phyloP scores from a whole-genome alignment of 1,140 invertebrate genomes.

The Oedothorax gibbosus region DNA sequence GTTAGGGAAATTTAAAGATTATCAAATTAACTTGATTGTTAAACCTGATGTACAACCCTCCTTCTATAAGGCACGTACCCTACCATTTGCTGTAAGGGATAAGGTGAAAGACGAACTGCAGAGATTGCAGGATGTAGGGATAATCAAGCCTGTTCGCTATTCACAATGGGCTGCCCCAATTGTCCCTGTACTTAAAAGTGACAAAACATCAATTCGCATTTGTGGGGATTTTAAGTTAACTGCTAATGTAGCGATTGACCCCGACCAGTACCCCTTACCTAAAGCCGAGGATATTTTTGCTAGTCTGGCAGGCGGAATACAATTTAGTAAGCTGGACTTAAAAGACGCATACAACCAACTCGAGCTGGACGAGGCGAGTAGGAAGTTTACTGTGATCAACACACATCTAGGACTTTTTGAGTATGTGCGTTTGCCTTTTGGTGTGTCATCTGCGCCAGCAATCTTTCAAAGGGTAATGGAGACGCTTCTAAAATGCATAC shows the following conservation, averaged over 20 bases:
- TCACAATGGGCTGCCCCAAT: slow-evolving; percentile 72
- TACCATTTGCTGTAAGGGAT: slow-evolving; percentile 67
- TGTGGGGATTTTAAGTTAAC: slow-evolving; percentile 70
- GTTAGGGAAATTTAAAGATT: slow-evolving; percentile 8
- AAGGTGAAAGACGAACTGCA: slow-evolving; percentile 68
- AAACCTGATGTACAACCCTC: slow-evolving; percentile 14
- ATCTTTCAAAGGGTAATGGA: slow-evolving; percentile 70
- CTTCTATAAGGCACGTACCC: slow-evolving; percentile 62
- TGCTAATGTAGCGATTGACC: slow-evolving; percentile 58
- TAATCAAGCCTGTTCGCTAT: slow-evolving; percentile 66
- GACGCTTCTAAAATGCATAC: slow-evolving; percentile 26
- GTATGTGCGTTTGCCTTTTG: slow-evolving; percentile 68
- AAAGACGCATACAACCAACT: too few species aligned
- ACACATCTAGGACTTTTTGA: too few species aligned
- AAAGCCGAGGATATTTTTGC: too few species aligned
- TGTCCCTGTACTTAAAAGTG: slow-evolving; percentile 70
- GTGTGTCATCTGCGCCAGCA: slow-evolving; percentile 69
- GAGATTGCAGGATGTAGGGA: slow-evolving; percentile 65
- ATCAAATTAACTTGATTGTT: slow-evolving; percentile 2
- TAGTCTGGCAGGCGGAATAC: too few species aligned
- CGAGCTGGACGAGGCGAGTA: too few species aligned
- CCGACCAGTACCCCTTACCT: too few species aligned
- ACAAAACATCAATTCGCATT: slow-evolving; percentile 68
- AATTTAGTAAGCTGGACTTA: too few species aligned
- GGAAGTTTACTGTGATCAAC: too few species aligned